These are phyloP conservation scores for Myotis brandtii DNA, from an alignment of 2,113 vertebrate species.

Conservation along the genomic window DNA sequence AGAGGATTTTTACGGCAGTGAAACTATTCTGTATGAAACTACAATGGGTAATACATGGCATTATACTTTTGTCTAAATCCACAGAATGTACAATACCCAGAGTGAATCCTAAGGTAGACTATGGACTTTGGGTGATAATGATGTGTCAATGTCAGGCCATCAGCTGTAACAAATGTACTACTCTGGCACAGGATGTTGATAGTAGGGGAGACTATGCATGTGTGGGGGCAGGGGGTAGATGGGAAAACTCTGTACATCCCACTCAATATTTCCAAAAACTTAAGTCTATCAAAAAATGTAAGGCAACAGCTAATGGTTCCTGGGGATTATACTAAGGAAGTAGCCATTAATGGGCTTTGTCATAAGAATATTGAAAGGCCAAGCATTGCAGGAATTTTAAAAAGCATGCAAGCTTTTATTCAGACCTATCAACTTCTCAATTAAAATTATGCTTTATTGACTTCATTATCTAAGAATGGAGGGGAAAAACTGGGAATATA, in stretches of 20 bases:
- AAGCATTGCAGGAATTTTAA: constrained; percentile 27
- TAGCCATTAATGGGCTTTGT: background rate
- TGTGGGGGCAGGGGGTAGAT: background rate
- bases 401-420: background rate
- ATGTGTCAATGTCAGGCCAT: background rate
- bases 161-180: background rate
- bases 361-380: background rate
- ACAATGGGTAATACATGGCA: background rate
- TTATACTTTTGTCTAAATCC: background rate
- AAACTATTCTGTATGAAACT: constrained; percentile 1
- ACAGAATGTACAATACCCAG: background rate
- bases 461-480: constrained; percentile 10
- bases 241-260: background rate
- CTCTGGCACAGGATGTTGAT: background rate
- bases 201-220: background rate
- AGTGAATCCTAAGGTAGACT: background rate
- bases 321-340: background rate
- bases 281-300: background rate
- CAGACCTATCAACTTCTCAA: background rate
- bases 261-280: background rate
- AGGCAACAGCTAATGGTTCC: background rate
- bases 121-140: background rate
- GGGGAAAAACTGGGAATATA: background rate
- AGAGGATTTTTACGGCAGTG: background rate
- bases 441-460: constrained; percentile 10